These are phyloP conservation scores for Xenopus borealis DNA, from an alignment of 2,113 vertebrate species.

Conservation along the genomic window DNA sequence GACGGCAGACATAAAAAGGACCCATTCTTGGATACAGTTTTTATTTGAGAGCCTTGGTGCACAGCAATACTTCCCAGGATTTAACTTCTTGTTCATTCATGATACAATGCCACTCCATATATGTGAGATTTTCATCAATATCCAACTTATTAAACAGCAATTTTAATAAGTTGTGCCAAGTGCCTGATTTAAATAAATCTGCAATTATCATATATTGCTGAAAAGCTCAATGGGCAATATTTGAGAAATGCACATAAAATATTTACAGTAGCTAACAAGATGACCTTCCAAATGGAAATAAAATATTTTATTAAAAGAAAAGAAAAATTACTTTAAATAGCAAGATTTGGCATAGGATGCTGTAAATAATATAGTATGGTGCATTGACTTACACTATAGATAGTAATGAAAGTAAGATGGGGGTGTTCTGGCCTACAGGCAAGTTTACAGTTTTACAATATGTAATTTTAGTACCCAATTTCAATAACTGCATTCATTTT, in stretches of 20 bases:
- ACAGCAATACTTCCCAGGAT: too few species aligned
- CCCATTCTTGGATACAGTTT: background rate
- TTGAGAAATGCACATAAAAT: conserved; percentile 27
- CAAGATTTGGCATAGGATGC: background rate
- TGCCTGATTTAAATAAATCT: conserved; percentile 39
- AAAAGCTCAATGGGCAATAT: conserved; percentile 14
- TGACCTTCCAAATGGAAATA: conserved; percentile 12
- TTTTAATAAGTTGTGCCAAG: conserved; percentile 38
- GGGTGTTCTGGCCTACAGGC: too few species aligned
- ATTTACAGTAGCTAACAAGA: conserved; percentile 4
- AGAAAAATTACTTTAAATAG: background rate
- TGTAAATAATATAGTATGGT: background rate
- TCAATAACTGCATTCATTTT: too few species aligned
- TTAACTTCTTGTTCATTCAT: background rate
- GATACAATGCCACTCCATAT: background rate
- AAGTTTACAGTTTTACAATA: too few species aligned
- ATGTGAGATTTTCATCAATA: background rate
- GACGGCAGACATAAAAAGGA: background rate
- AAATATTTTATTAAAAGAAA: conserved; percentile 6
- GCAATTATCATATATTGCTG: conserved; percentile 22
- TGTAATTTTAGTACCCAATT: too few species aligned
- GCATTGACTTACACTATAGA: background rate
- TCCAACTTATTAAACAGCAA: conserved; percentile 22
- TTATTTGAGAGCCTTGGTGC: too few species aligned
- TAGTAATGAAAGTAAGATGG: too few species aligned